phyloP scores from a whole-genome alignment of 2,797 vertebrate species.

The Argentina silus region DNA sequence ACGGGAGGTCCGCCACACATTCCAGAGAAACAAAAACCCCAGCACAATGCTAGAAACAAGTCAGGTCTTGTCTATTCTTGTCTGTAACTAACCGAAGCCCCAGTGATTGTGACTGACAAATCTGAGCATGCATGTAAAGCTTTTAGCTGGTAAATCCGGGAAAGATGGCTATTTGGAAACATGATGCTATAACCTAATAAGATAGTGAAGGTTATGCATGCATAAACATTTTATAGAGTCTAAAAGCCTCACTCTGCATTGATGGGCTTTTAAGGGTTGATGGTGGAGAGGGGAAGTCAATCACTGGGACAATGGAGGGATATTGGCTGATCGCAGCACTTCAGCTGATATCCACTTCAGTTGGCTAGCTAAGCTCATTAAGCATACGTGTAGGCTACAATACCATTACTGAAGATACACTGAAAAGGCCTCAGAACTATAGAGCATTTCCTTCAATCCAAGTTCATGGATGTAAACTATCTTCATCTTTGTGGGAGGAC shows the following conservation, averaged over 20 bases:
- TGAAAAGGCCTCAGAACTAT: background rate
- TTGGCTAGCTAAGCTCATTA: conserved; percentile 3
- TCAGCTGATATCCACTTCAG: background rate
- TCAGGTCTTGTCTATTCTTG: conserved; percentile 36
- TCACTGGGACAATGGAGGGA: conserved; percentile 15
- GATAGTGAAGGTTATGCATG: conserved; percentile 36
- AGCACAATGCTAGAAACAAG: conserved; percentile 34
- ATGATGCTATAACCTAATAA: conserved; percentile 42
- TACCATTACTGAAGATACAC: background rate
- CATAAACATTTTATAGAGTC: conserved; percentile 59
- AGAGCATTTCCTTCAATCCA: background rate
- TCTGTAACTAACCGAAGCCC: background rate
- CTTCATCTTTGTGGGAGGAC: background rate
- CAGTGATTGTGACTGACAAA: background rate
- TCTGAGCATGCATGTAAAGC: background rate
- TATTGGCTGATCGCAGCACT: conserved; percentile 15
- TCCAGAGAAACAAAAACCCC: conserved; percentile 42
- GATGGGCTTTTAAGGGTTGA: conserved; percentile 53
- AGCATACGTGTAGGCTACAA: background rate
- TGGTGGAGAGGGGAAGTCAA: conserved; percentile 33
- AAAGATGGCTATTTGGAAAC: conserved; percentile 24
- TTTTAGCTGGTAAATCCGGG: conserved; percentile 2
- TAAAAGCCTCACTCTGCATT: conserved; percentile 48
- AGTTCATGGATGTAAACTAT: background rate
- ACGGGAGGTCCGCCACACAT: conserved; percentile 32